Evolutionary conservation across 2,113 vertebrate species (phyloP), one percentile per base, ranked within the genome.

Genomic region (Aythya baeri): DNA sequence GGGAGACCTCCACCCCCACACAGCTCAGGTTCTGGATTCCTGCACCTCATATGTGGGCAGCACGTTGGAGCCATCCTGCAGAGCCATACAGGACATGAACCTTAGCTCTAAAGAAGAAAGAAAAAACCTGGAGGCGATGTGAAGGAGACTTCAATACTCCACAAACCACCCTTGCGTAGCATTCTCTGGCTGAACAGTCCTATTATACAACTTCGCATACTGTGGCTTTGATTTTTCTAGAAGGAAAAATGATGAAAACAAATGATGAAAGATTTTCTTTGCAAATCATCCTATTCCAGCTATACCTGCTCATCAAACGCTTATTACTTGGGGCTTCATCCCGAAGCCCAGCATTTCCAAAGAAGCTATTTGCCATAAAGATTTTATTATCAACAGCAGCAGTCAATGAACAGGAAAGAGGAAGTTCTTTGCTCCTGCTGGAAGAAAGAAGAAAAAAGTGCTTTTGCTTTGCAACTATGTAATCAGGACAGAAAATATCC

Each of bases 161-260:
- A 31, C 11, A 77, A 87, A 65, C 16, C 54, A 43, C 49, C 41
- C 27, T 67, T 77, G 50, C 55, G 76, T 1, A 77, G 72, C 50
- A 44, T 91, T 85, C 81, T 73, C 62, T 49, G 55, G 17, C n/a
- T 92, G 62, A 96, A 95, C 43, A 68, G 58, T 9, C 31, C 36
- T 86, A 25, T 93, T 94, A 85, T 46, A 85, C 34, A 55, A 76
- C 68, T 25, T 63, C 89, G 59, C 75, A 88, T 93, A 85, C 50
- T 58, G 44, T 54, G 1, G 6, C 52, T 90, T 70, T 84, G 36
- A 67, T 49, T 86, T 89, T 93, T 91, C 68, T 52, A 68, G 46
- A 75, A 86, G 50, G 25, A 87, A 88, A 92, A 93, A 83, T 8
- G 1, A 82, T 77, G 63, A 55, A 71, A 92, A 74, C 67, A 90